These are phyloP conservation scores for Pedionomus torquatus DNA, from an alignment of 2,113 vertebrate genomes.

Conservation along the genomic window DNA sequence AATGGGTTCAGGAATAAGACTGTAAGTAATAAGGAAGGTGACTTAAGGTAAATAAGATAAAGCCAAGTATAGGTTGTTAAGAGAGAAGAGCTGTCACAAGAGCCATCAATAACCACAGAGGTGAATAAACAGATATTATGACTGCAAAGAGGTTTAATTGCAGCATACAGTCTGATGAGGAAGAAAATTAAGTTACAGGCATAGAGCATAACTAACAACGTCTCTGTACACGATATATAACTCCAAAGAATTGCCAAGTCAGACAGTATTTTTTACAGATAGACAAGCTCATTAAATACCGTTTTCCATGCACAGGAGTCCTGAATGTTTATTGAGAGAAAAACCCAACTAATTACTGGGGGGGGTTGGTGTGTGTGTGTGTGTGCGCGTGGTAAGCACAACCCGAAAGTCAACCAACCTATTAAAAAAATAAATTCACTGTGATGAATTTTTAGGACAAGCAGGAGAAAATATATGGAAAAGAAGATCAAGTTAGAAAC, in stretches of 20 bases:
- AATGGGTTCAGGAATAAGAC: background rate
- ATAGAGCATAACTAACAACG: background rate
- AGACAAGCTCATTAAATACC: background rate
- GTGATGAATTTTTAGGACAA: background rate
- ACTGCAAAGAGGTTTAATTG: background rate
- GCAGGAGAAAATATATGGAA: background rate
- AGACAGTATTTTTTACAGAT: background rate
- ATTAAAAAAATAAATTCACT: background rate
- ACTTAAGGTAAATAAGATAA: background rate
- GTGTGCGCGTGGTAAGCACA: too few relatives aligned
- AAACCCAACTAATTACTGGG: background rate
- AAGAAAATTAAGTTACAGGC: background rate
- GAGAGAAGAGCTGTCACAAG: background rate
- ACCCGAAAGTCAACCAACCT: background rate
- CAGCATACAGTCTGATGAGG: background rate
- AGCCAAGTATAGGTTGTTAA: background rate
- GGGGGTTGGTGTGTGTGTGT: rapidly evolving
- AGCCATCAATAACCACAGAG: background rate
- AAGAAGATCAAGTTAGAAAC: background rate
- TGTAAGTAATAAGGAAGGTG: background rate
- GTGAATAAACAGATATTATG: background rate
- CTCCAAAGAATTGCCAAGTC: background rate
- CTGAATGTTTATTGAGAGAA: background rate
- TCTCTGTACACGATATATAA: background rate
- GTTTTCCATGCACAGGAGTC: background rate